phyloP scores from a whole-genome alignment of 2,797 vertebrate genomes.

The Acanthurus leucopareius region DNA sequence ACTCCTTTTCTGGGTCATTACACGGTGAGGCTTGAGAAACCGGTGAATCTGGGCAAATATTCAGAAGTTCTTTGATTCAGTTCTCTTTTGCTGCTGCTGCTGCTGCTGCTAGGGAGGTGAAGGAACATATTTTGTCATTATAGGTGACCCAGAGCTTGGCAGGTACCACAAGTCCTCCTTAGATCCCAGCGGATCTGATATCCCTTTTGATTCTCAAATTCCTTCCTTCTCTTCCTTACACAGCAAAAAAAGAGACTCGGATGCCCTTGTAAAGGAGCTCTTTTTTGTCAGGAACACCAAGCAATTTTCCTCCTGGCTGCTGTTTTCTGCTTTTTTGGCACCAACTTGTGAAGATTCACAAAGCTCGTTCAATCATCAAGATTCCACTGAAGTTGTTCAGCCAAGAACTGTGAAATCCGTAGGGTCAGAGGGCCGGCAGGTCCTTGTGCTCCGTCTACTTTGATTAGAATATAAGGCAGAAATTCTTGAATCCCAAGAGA shows the following conservation, averaged over 20 bases:
- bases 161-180: conserved; percentile 21
- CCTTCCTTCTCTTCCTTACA: conserved; percentile 4
- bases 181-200: conserved; percentile 30
- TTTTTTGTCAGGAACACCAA: no score
- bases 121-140: conserved; percentile 37
- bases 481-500: conserved; percentile 6
- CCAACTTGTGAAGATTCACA: conserved; percentile 22
- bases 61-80: conserved; percentile 36
- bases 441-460: not conserved
- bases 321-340: no score
- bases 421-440: conserved; percentile 21
- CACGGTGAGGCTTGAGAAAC: not conserved
- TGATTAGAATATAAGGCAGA: conserved; percentile 10
- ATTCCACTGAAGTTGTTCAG: conserved; percentile 41
- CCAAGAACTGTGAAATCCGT: conserved; percentile 31
- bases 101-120: conserved; percentile 13
- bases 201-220: conserved; percentile 21
- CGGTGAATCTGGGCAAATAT: conserved; percentile 11
- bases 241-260: not conserved
- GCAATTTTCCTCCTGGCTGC: no score
- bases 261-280: no score
- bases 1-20: conserved; percentile 38
- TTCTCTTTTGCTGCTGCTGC: conserved; percentile 8
- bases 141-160: conserved; percentile 31
- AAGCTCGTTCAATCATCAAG: conserved; percentile 44